These are phyloP conservation scores for Cladorhizidae sp. DNA, from an alignment of 37 sponge, comb jelly and placozoan species.

Conservation along the genomic window DNA sequence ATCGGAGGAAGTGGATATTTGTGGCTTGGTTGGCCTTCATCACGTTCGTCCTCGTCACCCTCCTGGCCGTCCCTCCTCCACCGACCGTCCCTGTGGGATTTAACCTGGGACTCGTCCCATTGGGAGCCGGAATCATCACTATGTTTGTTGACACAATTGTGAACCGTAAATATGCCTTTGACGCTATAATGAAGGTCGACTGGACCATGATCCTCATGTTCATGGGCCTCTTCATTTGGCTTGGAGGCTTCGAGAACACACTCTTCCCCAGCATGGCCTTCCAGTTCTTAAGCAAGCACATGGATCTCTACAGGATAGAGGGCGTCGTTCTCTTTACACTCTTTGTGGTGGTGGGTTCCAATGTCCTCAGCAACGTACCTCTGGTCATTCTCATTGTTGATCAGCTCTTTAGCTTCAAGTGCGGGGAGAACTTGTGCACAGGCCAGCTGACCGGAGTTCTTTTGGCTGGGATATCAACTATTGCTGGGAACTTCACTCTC, in stretches of 20 bases:
- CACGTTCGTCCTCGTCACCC: slow-evolving; percentile 42
- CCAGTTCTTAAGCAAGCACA: slow-evolving; percentile 22
- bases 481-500: slow-evolving; percentile 90
- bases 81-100: slow-evolving; percentile 49
- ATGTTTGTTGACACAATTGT: slow-evolving; percentile 78
- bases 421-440: slow-evolving; percentile 25
- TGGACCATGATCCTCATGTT: slow-evolving; percentile 91
- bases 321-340: slow-evolving; percentile 74
- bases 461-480: slow-evolving; percentile 83
- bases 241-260: slow-evolving; percentile 83
- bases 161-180: slow-evolving; percentile 58
- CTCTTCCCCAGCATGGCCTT: slow-evolving; percentile 59
- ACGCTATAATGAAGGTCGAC: slow-evolving; percentile 81
- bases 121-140: slow-evolving; percentile 62
- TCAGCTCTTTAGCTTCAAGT: slow-evolving; percentile 42
- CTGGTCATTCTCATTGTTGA: slow-evolving; percentile 76
- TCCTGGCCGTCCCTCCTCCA: slow-evolving; percentile 59
- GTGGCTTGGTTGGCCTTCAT: slow-evolving; percentile 42
- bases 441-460: slow-evolving; percentile 58
- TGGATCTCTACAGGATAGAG: slow-evolving; percentile 52
- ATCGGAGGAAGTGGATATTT: slow-evolving; percentile 28
- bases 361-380: slow-evolving; percentile 87
- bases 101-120: slow-evolving; percentile 82
- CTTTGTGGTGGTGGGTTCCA: slow-evolving; percentile 79
- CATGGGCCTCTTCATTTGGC: slow-evolving; percentile 87